phyloP scores from a whole-genome alignment of 2,113 vertebrate genomes.

The Erythrocercus mccallii region DNA sequence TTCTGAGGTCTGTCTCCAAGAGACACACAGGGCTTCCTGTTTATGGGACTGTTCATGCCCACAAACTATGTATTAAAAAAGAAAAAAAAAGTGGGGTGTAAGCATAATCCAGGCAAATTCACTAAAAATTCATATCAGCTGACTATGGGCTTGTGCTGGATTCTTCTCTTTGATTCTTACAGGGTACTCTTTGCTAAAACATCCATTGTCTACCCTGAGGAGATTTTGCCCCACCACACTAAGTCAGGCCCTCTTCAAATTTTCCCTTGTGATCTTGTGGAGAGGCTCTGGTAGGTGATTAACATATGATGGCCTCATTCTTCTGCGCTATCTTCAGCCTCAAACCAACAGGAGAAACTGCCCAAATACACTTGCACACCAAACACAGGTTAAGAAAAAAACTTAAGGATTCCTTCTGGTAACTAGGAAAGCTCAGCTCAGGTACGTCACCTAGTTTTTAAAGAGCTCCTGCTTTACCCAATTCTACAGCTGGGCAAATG shows the following conservation, averaged over 20 bases:
- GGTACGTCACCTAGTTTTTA: not conserved
- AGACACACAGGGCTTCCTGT: constrained; percentile 22
- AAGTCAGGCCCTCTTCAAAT: not conserved
- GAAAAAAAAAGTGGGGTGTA: not conserved
- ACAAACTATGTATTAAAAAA: not conserved
- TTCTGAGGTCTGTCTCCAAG: not conserved
- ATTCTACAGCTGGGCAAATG: not conserved
- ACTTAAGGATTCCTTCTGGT: not conserved
- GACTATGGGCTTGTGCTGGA: not conserved
- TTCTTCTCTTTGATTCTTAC: not conserved
- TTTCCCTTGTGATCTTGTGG: not conserved
- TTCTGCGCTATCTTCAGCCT: not conserved
- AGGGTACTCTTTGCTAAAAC: not conserved
- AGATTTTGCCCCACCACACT: not conserved
- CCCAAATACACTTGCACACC: not conserved
- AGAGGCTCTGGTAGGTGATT: not conserved
- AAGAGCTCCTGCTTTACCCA: not conserved
- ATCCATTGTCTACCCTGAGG: not conserved
- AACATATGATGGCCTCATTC: rapidly evolving
- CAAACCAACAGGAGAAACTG: not conserved
- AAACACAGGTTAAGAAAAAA: not conserved
- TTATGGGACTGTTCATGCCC: not conserved
- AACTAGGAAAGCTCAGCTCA: not conserved
- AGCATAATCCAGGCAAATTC: not conserved
- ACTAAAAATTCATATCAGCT: not conserved